Percentiles rank a stretch among this genome's conserved stretches.
Conservation (phyloP, 2,797 vertebrate genomes). For the Geotria australis region DNA sequence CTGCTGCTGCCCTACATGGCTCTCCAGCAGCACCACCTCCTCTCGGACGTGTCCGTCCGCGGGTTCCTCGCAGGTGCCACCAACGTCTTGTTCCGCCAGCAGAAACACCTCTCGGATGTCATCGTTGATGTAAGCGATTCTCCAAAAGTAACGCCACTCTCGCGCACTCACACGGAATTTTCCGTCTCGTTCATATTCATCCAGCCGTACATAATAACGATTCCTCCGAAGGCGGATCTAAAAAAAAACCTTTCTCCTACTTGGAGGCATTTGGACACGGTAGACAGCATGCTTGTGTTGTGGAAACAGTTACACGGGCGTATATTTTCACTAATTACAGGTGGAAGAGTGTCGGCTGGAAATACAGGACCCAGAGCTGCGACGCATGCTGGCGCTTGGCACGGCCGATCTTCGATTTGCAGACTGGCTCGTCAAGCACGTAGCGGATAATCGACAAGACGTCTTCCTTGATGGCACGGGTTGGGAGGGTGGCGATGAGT, state of each 20-base stretch:
- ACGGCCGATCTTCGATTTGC: conserved; percentile 80
- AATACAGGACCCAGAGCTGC: conserved; percentile 61
- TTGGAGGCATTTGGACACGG: background rate
- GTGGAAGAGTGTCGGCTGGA: conserved; percentile 54
- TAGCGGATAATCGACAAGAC: conserved; percentile 73
- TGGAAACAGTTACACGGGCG: background rate
- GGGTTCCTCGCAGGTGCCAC: conserved; percentile 84
- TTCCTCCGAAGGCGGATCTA: background rate
- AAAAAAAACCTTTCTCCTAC: background rate
- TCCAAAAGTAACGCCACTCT: too few relatives aligned
- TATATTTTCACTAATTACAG: conserved; percentile 10
- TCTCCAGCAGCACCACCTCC: conserved; percentile 81
- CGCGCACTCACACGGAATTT: background rate
- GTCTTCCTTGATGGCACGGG: conserved; percentile 87
- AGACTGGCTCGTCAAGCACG: conserved; percentile 67
- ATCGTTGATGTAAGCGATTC: conserved; percentile 33
- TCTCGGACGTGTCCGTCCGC: conserved; percentile 53
- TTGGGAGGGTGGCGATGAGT: conserved; percentile 94
- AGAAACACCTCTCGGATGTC: conserved; percentile 72
- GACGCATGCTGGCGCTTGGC: conserved; percentile 41
- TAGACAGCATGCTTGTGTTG: background rate
- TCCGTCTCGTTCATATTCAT: background rate
- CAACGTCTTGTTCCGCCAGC: conserved; percentile 84
- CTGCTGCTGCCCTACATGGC: conserved; percentile 94
- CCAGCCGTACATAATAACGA: too few relatives aligned